These are phyloP conservation scores for Dynastes grantii DNA, from an alignment of 2,888 invertebrate species.

Conservation along the genomic window DNA sequence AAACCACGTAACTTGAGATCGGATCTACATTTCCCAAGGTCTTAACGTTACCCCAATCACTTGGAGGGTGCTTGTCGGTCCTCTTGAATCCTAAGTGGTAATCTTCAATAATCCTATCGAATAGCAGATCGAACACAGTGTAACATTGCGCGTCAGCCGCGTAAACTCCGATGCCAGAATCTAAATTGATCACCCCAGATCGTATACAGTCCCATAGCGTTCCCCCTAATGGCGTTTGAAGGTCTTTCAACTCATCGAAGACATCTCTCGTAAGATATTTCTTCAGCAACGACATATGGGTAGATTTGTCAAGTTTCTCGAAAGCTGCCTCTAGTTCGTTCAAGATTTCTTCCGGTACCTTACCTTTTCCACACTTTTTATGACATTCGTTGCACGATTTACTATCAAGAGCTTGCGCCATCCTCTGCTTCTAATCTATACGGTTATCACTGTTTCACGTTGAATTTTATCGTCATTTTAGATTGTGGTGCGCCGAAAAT, in stretches of 20 bases:
- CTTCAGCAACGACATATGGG: constrained; percentile 77
- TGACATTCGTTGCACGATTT: constrained; percentile 53
- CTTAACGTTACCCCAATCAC: constrained; percentile 76
- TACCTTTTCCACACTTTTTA: constrained; percentile 60
- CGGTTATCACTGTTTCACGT: not conserved
- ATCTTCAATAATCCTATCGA: constrained; percentile 80
- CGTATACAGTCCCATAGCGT: constrained; percentile 78
- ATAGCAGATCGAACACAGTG: constrained; percentile 76
- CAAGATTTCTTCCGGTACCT: constrained; percentile 62
- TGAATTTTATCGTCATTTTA: constrained; percentile 1
- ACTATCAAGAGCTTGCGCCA: not conserved
- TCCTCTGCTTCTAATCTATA: not conserved
- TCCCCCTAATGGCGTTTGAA: constrained; percentile 75
- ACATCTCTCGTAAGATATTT: constrained; percentile 74
- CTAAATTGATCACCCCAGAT: constrained; percentile 78
- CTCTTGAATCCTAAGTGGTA: constrained; percentile 77
- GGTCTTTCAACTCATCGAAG: constrained; percentile 73
- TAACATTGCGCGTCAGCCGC: constrained; percentile 82
- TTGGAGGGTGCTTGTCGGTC: constrained; percentile 75
- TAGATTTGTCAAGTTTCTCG: constrained; percentile 69
- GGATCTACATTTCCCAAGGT: constrained; percentile 76
- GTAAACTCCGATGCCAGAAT: constrained; percentile 79
- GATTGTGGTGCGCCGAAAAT: not conserved
- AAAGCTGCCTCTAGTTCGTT: constrained; percentile 72
- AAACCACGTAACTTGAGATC: constrained; percentile 74